phyloP scores from a whole-genome alignment of 2,888 invertebrate species.

The Iphiclides podalirius region DNA sequence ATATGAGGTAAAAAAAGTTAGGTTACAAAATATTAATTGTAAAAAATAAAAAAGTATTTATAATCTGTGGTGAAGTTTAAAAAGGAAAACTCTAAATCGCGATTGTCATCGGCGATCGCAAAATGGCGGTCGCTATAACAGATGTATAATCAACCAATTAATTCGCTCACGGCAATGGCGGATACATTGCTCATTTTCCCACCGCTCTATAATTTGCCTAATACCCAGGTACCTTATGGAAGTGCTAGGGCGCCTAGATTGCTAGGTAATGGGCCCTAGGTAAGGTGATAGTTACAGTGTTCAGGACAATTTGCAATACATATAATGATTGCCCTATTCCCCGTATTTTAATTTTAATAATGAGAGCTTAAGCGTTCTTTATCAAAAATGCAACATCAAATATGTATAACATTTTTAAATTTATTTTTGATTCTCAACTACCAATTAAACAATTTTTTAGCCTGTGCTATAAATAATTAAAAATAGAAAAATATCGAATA shows the following conservation, averaged over 20 bases:
- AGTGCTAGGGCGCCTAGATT: constrained; percentile 25
- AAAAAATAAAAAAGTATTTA: background rate
- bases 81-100: background rate
- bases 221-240: constrained; percentile 25
- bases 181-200: constrained; percentile 3
- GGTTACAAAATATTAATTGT: too few species aligned
- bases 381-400: too few species aligned
- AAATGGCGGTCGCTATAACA: constrained; percentile 16
- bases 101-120: constrained; percentile 18
- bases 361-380: too few species aligned
- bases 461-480: too few species aligned
- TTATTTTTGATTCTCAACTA: too few species aligned
- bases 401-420: too few species aligned
- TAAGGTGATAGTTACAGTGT: constrained; percentile 19
- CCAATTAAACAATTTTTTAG: too few species aligned
- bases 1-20: too few species aligned
- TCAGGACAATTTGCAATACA: constrained; percentile 22
- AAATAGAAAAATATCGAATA: too few species aligned
- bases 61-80: background rate
- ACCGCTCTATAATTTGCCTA: constrained; percentile 24
- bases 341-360: constrained; percentile 1
- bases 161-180: constrained; percentile 10
- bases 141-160: constrained; percentile 20
- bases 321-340: constrained; percentile 6
- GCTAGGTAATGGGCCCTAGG: constrained; percentile 15